Base-by-base conservation (phyloP, 2,113 vertebrate species). In the Pelusios castaneus region DNA sequence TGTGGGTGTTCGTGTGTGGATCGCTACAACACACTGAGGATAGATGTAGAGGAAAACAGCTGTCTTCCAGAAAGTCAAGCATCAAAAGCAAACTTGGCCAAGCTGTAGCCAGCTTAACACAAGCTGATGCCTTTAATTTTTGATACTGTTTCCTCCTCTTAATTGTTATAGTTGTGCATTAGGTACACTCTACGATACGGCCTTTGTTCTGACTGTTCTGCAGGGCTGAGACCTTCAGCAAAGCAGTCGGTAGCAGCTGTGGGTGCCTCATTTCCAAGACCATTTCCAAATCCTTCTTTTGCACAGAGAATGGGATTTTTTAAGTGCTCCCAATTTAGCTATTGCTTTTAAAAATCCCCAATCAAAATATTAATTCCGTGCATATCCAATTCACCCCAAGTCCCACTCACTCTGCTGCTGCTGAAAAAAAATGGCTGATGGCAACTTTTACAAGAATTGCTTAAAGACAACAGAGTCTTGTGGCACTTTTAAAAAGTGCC, bases 211-310 rank as follows among this genome's bases (percentile, higher is more conserved):
- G 84, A 55, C 31, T 2, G 8, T 1, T 27, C 22, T 73, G 45
- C 1, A 19, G 41, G n/a, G 75, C 82, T 43, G 0, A 0, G 70
- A 78, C 49, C 73, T 22, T 38, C 63, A 10, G n/a, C 63, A 11
- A 19, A 19, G 21, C n/a, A 70, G 63, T 11, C 3, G 3, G 41
- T 6, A 14, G 13, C 43, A 27, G 73, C 25, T 76, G 38, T 45
- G 41, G 41, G 3, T 27, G 41, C 6, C 24, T 27, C 10, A 41
- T 75, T 41, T 24, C 73, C 41, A 24, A 1, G 2, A 29, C 14
- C 63, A 45, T 38, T 51, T 60, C 80, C 87, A 55, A 84, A 49
- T 1, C 0, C 22, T 49, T 31, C 60, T 45, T 24, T 87, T 88
- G 82, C 43, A 2, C 0, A 21, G 60, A 22, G 77, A 12, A 27